Base-by-base conservation (phyloP, 2,888 invertebrate genomes). In the Boloria euphrosyne region DNA sequence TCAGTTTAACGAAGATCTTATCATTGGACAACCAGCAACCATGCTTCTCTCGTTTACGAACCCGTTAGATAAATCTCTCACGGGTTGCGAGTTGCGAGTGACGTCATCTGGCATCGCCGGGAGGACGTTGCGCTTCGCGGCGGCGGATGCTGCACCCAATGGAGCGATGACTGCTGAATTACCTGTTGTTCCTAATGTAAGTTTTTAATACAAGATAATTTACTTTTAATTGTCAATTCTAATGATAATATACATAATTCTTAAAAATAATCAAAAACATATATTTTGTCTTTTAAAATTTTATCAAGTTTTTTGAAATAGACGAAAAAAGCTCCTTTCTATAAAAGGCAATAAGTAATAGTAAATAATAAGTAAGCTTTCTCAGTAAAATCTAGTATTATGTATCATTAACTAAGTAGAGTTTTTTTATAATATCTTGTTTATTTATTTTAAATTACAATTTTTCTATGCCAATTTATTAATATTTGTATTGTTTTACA, bases 81-180 rank as follows among this genome's bases (percentile, higher is more conserved):
- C 95, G 0, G 90, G 93, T 10, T 96, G 96, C 79, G 93, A 93
- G 78, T 95, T 96, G 81, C 93, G 94, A 53, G 89, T 96, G 72
- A 95, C 95, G 67, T 96, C 96, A 0, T 93, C 95, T 0, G 95
- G 95, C 3, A 86, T 96, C 13, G 85, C 91, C 0, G 93, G 94
- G 61, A 93, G 94, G 69, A 94, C 94, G 68, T 67, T 91, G 10
- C 88, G 92, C 2, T 77, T 95, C 13, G 81, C 92, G 0, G 93
- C 93, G 58, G 86, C 91, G 22, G 93, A 95, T 72, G 93, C 94
- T 0, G 87, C 81, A 6, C 93, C 95, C 0, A 87, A 90, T 18
- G 94, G 90, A 49, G 76, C 89, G 0, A 85, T 95, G 4, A 86
- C 83, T 27, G 93, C 93, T 0, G 87, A 93, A 63, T 84, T 94